These are phyloP conservation scores for Leptinotarsa rubiginosa DNA, from an alignment of 2,888 invertebrate genomes.

Conservation along the genomic window DNA sequence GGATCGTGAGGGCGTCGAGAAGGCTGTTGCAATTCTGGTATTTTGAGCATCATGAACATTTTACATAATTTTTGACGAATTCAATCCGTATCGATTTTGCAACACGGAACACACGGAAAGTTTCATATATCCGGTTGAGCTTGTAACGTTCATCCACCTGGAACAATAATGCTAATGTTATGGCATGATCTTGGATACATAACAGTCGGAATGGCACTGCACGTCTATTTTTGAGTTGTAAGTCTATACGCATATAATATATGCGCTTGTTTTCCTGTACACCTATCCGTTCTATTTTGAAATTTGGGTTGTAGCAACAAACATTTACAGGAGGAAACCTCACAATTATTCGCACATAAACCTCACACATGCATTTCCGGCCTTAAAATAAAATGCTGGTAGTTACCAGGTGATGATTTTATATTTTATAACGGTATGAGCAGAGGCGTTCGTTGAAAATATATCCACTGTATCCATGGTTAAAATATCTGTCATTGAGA, in stretches of 20 bases:
- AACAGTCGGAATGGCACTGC: background rate
- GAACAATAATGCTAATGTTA: background rate
- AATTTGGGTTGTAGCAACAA: conserved; percentile 47
- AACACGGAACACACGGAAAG: background rate
- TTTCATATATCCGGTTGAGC: background rate
- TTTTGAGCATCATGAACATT: no score
- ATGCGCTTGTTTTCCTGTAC: conserved; percentile 36
- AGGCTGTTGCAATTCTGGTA: no score
- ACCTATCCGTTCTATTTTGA: conserved; percentile 46
- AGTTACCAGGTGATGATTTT: conserved; percentile 36
- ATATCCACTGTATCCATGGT: background rate
- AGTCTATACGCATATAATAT: conserved; percentile 37
- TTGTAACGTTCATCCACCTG: background rate
- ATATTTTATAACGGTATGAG: conserved; percentile 1
- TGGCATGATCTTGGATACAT: background rate
- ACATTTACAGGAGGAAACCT: conserved; percentile 43
- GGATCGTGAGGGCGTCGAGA: no score
- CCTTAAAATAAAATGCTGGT: conserved; percentile 55
- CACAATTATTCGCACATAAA: conserved; percentile 57
- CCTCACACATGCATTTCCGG: conserved; percentile 59
- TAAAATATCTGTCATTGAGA: no score
- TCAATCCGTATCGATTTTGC: no score
- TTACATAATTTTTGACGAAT: no score
- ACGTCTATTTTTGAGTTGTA: conserved; percentile 31
- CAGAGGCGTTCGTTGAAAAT: background rate